Conservation (phyloP, 2,113 vertebrate species). For the Festucalex cinctus region DNA sequence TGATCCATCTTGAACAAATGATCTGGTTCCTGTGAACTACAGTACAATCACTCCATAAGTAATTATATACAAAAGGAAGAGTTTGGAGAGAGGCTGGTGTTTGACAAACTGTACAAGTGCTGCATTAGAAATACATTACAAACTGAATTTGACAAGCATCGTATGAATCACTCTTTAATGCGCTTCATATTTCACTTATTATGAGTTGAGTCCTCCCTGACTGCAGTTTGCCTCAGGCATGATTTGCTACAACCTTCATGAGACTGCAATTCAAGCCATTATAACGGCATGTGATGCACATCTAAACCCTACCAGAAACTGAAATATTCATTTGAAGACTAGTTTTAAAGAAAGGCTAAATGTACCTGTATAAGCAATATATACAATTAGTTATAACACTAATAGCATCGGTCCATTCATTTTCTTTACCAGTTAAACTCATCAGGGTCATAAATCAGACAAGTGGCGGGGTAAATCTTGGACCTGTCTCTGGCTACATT, state of each 20-base stretch:
- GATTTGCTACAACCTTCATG: constrained; percentile 33
- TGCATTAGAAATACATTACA: not conserved
- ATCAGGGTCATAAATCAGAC: no score
- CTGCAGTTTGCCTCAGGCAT: constrained; percentile 58
- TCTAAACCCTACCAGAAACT: constrained; percentile 31
- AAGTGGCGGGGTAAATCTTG: no score
- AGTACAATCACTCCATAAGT: not conserved
- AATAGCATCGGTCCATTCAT: no score
- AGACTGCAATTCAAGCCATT: constrained; percentile 37
- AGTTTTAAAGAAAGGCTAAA: not conserved
- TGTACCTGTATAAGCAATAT: no score
- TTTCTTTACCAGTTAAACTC: no score
- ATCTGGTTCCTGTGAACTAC: not conserved
- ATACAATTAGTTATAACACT: no score
- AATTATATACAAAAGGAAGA: not conserved
- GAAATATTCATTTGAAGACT: not conserved
- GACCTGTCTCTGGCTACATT: no score
- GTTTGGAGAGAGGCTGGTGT: not conserved
- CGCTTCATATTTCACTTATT: constrained; percentile 29
- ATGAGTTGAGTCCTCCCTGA: constrained; percentile 44
- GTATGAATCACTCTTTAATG: constrained; percentile 24
- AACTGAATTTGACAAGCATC: not conserved
- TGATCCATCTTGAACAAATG: not conserved
- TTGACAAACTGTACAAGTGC: not conserved
- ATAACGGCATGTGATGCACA: constrained; percentile 22